Evolutionary conservation across 2,113 vertebrate species (phyloP).

Genomic region (Egretta garzetta): DNA sequence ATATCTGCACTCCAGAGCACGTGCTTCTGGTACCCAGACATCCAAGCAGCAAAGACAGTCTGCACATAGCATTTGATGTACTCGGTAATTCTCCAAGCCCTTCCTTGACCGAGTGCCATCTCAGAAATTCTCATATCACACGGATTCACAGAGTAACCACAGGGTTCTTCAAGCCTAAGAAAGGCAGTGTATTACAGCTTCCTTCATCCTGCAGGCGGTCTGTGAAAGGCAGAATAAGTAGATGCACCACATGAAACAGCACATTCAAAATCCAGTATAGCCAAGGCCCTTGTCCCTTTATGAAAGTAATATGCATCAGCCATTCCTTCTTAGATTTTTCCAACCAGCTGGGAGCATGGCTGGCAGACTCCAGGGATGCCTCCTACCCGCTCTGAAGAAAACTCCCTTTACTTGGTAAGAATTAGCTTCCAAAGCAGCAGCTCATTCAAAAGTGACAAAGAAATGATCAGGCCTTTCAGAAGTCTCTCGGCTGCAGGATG

Average conservation of each 20-base stretch:
- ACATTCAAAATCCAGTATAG: background rate
- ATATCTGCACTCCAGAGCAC: background rate
- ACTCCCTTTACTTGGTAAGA: background rate
- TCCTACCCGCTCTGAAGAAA: background rate
- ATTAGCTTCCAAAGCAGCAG: background rate
- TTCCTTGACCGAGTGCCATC: background rate
- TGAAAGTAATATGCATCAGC: background rate
- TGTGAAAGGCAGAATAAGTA: background rate
- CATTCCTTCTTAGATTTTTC: background rate
- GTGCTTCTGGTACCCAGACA: background rate
- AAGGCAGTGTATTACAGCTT: background rate
- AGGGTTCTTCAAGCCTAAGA: background rate
- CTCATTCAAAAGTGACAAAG: background rate
- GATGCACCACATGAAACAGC: background rate
- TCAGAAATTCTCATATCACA: background rate
- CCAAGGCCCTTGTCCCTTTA: background rate
- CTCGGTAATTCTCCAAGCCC: background rate
- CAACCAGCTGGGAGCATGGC: background rate
- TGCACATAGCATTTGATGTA: background rate
- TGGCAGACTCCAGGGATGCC: background rate
- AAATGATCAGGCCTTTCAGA: background rate
- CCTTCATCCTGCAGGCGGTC: background rate
- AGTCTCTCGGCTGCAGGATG: background rate
- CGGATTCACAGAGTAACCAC: background rate
- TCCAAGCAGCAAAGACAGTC: background rate